Evolutionary conservation across 1,140 invertebrate species (phyloP), one percentile per base, ranked within the genome.

Genomic region (Diploscapter pachys): DNA sequence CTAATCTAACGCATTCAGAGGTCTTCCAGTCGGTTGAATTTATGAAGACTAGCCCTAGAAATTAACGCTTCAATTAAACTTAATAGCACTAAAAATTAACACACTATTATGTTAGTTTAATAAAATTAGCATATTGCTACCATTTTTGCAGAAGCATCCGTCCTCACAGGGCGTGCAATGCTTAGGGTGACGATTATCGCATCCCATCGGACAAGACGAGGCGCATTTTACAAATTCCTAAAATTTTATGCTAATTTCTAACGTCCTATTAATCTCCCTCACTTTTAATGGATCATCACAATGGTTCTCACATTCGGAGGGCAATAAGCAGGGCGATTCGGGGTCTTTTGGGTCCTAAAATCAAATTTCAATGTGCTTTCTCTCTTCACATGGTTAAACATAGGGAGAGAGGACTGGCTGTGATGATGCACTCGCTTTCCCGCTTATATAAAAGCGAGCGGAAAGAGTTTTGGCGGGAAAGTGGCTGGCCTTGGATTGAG

Each of bases 101-200:
- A 31, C 31, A 31, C 31, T 31, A 31, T 31, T 31, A 31, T 31
- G 31, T 71, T 61, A 11, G 8, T 5, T 6, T n/a, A 69, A 5
- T n/a, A 6, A 8, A 50, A 48, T 70, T 9, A 53, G 5, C 11
- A 5, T 48, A 71, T 71, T 5, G 50, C 56, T 6, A 72, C 71
- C 75, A 61, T 76, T 76, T 52, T 70, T 71, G 63, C 75, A 76
- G 69, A 71, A 76, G 52, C 75, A 76, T 48, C 75, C 75, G 52
- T 69, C 62, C 31, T 63, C 56, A 52, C 75, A 76, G 4, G 75
- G 75, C 31, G 75, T 73, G 56, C 75, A 76, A 48, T 65, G 71
- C 31, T 62, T 76, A 3, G 75, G 75, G 63, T 71, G 70, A 4
- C 68, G 69, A 55, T 76, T 76, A 50, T 76, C 75, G 56, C 75